Percentiles rank a stretch among this genome's conserved stretches.
These are phyloP conservation scores for Saccostrea glomerata DNA, from an alignment of 1,140 invertebrate genomes.

Conservation along the genomic window DNA sequence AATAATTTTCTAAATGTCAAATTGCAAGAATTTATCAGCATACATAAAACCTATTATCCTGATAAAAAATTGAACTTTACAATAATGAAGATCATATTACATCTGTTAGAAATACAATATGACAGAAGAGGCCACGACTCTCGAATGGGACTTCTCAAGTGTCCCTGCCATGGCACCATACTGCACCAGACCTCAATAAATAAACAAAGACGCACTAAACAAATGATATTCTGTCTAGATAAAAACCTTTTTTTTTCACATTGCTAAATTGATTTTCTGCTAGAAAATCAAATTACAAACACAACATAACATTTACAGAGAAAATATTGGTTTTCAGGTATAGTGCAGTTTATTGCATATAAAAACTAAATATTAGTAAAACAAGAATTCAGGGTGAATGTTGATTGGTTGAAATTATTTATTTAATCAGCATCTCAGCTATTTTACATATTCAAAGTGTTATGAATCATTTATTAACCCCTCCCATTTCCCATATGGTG, in stretches of 20 bases:
- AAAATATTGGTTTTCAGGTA: conserved; percentile 1
- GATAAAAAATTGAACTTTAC: background rate
- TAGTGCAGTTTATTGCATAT: background rate
- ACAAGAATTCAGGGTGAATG: background rate
- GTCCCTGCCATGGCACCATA: background rate
- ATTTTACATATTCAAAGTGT: conserved; percentile 4
- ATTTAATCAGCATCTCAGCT: background rate
- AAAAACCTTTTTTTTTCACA: background rate
- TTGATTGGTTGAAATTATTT: background rate
- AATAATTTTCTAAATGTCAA: background rate
- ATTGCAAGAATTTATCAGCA: background rate
- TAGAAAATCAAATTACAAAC: background rate
- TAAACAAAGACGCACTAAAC: background rate
- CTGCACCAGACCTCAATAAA: background rate
- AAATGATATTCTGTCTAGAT: background rate
- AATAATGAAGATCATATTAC: background rate
- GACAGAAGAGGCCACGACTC: background rate
- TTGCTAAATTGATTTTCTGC: conserved; percentile 12
- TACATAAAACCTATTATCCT: background rate
- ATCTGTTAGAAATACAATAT: conserved; percentile 11
- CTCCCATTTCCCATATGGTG: conserved; percentile 16
- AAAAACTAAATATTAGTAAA: background rate
- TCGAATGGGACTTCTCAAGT: background rate
- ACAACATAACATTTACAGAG: background rate
- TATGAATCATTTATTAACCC: background rate